These are phyloP conservation scores for Drosophila malerkotliana DNA, from an alignment of 1,140 invertebrate species.

Conservation along the genomic window DNA sequence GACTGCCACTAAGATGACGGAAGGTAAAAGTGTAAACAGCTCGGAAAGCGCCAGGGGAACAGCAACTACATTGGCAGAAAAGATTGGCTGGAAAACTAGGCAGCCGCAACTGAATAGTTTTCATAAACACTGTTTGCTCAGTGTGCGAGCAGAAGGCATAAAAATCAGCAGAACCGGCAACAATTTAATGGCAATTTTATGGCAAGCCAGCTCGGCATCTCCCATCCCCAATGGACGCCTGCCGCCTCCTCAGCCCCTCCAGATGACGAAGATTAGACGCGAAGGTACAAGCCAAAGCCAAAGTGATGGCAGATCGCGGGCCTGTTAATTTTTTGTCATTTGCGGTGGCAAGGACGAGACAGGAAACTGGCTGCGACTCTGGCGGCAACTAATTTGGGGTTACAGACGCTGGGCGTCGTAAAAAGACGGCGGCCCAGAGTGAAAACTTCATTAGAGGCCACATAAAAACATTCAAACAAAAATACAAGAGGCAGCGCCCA, in stretches of 20 bases:
- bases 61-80: neutral
- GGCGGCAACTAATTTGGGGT: conserved; percentile 62
- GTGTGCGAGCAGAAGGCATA: conserved; percentile 40
- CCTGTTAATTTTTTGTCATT: conserved; percentile 59
- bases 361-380: conserved; percentile 70
- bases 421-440: conserved; percentile 41
- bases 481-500: conserved; percentile 1
- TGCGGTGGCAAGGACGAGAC: conserved; percentile 58
- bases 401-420: conserved; percentile 57
- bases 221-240: conserved; percentile 7
- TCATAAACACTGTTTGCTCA: neutral
- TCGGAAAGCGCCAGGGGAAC: conserved; percentile 62
- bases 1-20: conserved; percentile 33
- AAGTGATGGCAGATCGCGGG: conserved; percentile 26
- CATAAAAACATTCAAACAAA: conserved; percentile 42
- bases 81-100: neutral
- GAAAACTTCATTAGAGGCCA: conserved; percentile 77
- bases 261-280: conserved; percentile 69
- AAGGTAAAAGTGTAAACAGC: conserved; percentile 72
- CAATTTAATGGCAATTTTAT: conserved; percentile 80
- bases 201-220: conserved; percentile 43
- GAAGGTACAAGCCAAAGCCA: conserved; percentile 12
- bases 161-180: conserved; percentile 71
- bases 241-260: neutral
- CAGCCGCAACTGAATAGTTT: too few relatives aligned